Evolutionary conservation across 1,140 invertebrate species (phyloP), one percentile per base, ranked within the genome.

Genomic region (Anadara kagoshimensis): DNA sequence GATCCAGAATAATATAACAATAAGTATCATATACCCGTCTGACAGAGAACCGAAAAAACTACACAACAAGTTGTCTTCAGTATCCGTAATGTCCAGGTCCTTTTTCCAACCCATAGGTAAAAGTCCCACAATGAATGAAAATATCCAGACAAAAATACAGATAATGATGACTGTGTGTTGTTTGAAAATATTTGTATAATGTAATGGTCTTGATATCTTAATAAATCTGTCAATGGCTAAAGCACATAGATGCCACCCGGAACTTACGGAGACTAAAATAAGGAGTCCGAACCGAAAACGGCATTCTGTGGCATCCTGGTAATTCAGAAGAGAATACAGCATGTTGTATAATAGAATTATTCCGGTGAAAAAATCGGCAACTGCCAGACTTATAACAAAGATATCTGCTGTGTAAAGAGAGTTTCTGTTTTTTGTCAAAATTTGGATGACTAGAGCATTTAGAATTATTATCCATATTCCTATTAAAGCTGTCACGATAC

Each of bases 191-290:
- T 29, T 49, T 36, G 41, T 49, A 47, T 81, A 78, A 7, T 66
- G 63, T 45, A 72, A 68, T 3, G 79, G 76, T 47, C 61, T 54
- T 24, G 61, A 74, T 11, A 81, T 78, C 63, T 81, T 81, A 18
- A 81, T 74, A 24, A 71, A 81, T 61, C 76, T 61, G 51, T 81
- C 78, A 3, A 81, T 43, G n/a, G 79, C 73, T 24, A 81, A 24
- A 14, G 76, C 64, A 43, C 62, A 53, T 43, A 81, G 59, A 64
- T 76, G 73, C 36, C 65, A 69, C 4, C 72, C 75, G 8, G 79
- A 81, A 22, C 65, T 69, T 56, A 81, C 47, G 5, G 70, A 56
- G 22, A 78, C 63, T 5, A 58, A 51, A 18, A 71, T 54, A 16
- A 81, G 59, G 12, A 81, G n/a, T 51, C 79, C 77, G 44, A 72